Evolutionary conservation across 2,797 vertebrate genomes (phyloP).

Genomic region (Cirrhinus molitorella): DNA sequence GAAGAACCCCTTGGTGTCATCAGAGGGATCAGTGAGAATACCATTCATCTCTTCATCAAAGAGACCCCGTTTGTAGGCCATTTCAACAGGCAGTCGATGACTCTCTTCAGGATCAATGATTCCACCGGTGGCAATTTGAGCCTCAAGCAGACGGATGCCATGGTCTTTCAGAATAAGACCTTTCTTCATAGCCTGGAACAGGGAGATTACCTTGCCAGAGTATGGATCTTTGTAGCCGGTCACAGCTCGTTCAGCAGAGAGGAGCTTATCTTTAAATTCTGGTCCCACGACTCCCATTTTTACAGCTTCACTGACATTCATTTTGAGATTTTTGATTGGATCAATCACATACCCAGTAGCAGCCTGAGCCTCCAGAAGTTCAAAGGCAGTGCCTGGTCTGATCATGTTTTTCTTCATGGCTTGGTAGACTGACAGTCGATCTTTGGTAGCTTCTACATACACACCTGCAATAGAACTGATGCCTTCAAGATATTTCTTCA

Average conservation of each 20-base stretch:
- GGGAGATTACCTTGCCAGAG: conserved; percentile 91
- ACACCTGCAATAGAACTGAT: conserved; percentile 96
- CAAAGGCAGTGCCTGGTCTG: conserved; percentile 94
- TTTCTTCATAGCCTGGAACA: conserved; percentile 99
- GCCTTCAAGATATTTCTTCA: conserved; percentile 94
- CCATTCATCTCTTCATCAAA: conserved; percentile 98
- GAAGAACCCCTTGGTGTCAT: conserved; percentile 98
- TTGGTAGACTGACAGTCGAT: conserved; percentile 93
- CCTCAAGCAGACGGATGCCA: conserved; percentile 93
- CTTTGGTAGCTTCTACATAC: conserved; percentile 92
- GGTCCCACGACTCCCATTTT: conserved; percentile 91
- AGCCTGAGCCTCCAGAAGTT: conserved; percentile 95
- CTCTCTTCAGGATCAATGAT: conserved; percentile 97
- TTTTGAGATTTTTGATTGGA: conserved; percentile 94
- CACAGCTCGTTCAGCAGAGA: conserved; percentile 94
- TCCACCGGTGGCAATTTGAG: conserved; percentile 96
- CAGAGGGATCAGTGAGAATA: conserved; percentile 92
- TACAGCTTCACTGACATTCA: conserved; percentile 92
- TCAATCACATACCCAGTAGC: conserved; percentile 96
- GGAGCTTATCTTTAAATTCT: conserved; percentile 97
- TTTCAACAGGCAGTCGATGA: conserved; percentile 91
- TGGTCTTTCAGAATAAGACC: conserved; percentile 96
- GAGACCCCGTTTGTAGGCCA: conserved; percentile 93
- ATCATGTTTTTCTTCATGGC: conserved; percentile 99
- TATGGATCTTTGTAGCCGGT: conserved; percentile 96